Base-by-base conservation (phyloP, 1,140 invertebrate genomes). In the Odontomachus brunneus region DNA sequence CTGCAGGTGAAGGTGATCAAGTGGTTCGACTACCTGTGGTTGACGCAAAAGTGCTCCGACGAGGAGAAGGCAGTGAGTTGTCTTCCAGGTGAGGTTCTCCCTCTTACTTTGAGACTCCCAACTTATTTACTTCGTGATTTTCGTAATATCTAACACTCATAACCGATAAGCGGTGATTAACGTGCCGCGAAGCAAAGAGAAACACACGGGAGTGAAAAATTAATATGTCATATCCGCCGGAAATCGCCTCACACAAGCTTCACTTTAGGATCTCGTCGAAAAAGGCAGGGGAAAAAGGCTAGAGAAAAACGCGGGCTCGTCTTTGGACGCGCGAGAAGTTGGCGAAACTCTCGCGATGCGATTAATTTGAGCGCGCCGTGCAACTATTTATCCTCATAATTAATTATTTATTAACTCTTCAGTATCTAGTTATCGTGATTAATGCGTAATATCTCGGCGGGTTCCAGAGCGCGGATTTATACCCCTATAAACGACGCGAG, bases 21-120 rank as follows among this genome's bases (percentile, higher is more conserved):
- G 93, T 99, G 99, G 99, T 99, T 99, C 94, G 99, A 99, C 95
- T 99, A 99, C 93, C 96, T 99, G 83, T 99, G 99, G 99, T 96
- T 99, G 83, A 99, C 98, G 81, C 98, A 99, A 95, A 99, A 99
- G 94, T 99, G 98, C 92, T 99, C 98, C 0, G 98, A 99, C 93
- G 99, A 99, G 93, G 98, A 99, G 93, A 97, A 97, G 93, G 97
- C 98, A 65, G 98, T 99, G 82, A 98, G 97, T 90, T 99, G 98
- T 95, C 96, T 99, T 90, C 98, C 98, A 90, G 96, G 96, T 96
- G 87, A 93, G 91, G 9, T 0, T 0, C 38, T 11, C 38, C 9
- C 9, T 44, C 38, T 44, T 11, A 44, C 9, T 9, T 11, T 7
- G 3, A 0, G 38, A 44, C 38, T 44, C 38, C 9, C 9, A 44